Evolutionary conservation across 2,888 invertebrate species (phyloP).

Genomic region (Trissoscelio sp.): DNA sequence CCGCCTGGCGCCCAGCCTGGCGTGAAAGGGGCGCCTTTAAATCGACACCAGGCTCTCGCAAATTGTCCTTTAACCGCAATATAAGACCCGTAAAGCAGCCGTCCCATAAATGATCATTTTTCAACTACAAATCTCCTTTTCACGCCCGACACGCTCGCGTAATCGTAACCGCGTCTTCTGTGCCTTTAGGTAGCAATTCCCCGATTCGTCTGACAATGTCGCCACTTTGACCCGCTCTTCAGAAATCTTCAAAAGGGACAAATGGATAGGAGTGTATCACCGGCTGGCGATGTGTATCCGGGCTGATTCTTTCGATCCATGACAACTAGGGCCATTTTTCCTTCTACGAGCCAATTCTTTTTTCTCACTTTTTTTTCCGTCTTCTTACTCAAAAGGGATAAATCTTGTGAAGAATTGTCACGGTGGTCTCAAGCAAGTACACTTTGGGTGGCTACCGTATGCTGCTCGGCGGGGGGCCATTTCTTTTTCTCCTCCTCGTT

Average conservation of each 20-base stretch:
- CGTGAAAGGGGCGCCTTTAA: conserved; percentile 62
- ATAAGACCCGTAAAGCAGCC: conserved; percentile 69
- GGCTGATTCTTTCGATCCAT: conserved; percentile 47
- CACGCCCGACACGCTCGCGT: conserved; percentile 64
- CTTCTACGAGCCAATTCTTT: conserved; percentile 39
- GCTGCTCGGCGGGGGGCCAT: conserved; percentile 77
- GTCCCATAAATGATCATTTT: conserved; percentile 74
- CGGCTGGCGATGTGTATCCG: conserved; percentile 42
- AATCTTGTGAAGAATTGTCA: conserved; percentile 78
- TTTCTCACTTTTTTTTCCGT: conserved; percentile 51
- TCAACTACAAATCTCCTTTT: conserved; percentile 71
- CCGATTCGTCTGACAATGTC: conserved; percentile 62
- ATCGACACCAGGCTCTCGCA: conserved; percentile 70
- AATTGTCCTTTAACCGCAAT: conserved; percentile 75
- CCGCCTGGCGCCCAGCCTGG: conserved; percentile 44
- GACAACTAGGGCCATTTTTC: conserved; percentile 47
- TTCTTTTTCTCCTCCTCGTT: conserved; percentile 60
- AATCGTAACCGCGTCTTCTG: conserved; percentile 50
- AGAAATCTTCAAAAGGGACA: conserved; percentile 51
- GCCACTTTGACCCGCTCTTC: conserved; percentile 48
- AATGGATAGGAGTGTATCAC: conserved; percentile 54
- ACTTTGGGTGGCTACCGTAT: conserved; percentile 79
- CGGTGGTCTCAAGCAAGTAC: conserved; percentile 80
- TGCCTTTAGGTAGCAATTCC: conserved; percentile 64
- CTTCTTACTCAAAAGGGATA: conserved; percentile 73